Base-by-base conservation (phyloP, 1,140 invertebrate species). In the Paralvinella palmiformis region DNA sequence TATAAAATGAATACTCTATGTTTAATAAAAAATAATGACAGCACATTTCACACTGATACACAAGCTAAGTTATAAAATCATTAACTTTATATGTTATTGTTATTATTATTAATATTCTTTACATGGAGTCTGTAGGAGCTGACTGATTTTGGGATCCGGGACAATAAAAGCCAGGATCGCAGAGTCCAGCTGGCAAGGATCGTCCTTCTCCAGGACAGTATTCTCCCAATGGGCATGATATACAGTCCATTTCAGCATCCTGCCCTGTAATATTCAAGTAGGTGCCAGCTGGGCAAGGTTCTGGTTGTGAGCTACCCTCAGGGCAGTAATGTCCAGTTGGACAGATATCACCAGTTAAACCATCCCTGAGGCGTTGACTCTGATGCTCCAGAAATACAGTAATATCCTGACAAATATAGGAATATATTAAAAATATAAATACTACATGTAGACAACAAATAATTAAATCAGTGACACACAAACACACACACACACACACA, bases 301-400 rank as follows among this genome's bases (percentile, higher is more conserved):
- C 69, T 10, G 68, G 67, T 6, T 62, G 55, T 17, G 48, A 50
- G 31, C 69, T 76, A n/a, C 70, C 71, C 37, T 50, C 57, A 13
- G 75, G 76, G 63, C 76, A 78, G 56, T 77, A 78, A 65, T 75
- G 59, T 53, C 76, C 76, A 74, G 53, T 66, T 13, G 76, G 75
- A 61, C 76, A 79, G 31, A 62, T 32, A 22, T 67, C 44, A 37
- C 65, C 65, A 20, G 65, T 67, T 7, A 41, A 33, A 3, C 66
- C 65, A 32, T 57, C 55, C 7, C 27, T n/a, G 22, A 15, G 55
- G 55, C n/a, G 55, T 36, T 7, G 13, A 22, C 22, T 27, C 35
- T 6, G 10, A 7, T 13, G 55, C 55, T 31, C 20, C 29, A 6
- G 35, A 33, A 32, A 36, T 6, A 33, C 55, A 57, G 33, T 57